Conservation (phyloP, 2,888 invertebrate species). For the Acronicta leporina region DNA sequence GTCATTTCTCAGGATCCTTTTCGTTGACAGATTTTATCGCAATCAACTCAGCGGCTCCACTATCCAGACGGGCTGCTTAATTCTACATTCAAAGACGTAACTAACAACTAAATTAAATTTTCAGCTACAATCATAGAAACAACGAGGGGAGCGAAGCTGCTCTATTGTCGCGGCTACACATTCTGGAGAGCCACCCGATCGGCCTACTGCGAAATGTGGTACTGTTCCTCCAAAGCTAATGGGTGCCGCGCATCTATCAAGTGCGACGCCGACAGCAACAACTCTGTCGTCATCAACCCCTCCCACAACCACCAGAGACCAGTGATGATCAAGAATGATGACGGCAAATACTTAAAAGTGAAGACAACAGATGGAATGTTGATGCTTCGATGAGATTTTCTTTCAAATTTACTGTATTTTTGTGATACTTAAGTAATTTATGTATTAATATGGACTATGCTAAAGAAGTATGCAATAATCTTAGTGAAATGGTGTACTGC, state of each 20-base stretch:
- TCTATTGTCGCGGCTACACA: constrained; percentile 19
- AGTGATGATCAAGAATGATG: constrained; percentile 2
- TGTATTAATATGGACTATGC: too few species aligned
- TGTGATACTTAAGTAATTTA: not conserved
- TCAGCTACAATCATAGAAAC: constrained; percentile 19
- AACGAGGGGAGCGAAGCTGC: constrained; percentile 15
- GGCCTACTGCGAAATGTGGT: constrained; percentile 29
- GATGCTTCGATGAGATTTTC: not conserved
- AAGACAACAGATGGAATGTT: not conserved
- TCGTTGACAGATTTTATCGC: too few species aligned
- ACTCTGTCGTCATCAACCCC: constrained; percentile 22
- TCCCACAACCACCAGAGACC: constrained; percentile 51
- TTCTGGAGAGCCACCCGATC: constrained; percentile 28
- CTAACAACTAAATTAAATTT: constrained; percentile 3
- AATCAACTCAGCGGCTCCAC: too few species aligned
- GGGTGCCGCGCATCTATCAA: constrained; percentile 46
- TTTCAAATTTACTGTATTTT: not conserved
- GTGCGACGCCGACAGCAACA: constrained; percentile 8
- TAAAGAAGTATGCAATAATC: too few species aligned
- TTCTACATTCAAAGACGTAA: too few species aligned
- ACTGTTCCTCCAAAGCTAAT: constrained; percentile 38
- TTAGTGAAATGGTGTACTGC: too few species aligned
- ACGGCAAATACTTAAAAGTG: constrained; percentile 9
- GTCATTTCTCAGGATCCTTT: too few species aligned
- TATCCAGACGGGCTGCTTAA: too few species aligned